Evolutionary conservation across 2,797 vertebrate genomes (phyloP).

Genomic region (Odontamblyopus rebecca): DNA sequence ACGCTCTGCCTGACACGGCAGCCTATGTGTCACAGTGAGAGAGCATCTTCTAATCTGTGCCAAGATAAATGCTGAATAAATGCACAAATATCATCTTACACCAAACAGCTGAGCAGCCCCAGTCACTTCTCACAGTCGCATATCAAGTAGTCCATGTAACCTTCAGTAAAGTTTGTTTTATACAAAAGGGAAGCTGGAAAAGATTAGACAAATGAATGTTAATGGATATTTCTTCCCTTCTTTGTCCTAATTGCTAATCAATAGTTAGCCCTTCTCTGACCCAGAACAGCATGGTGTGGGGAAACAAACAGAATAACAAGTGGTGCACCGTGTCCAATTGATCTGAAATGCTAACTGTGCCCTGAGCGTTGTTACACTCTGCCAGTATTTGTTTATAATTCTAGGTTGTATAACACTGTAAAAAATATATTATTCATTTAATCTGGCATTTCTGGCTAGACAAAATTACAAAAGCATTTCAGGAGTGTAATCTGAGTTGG

Average conservation of each 20-base stretch:
- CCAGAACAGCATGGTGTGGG: conserved; percentile 38
- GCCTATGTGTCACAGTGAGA: conserved; percentile 58
- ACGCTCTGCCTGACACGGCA: conserved; percentile 62
- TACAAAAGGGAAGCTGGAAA: conserved; percentile 19
- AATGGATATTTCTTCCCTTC: conserved; percentile 22
- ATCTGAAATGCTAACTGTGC: conserved; percentile 27
- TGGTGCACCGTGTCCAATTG: conserved; percentile 29
- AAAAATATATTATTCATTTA: not conserved
- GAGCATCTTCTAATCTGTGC: conserved; percentile 52
- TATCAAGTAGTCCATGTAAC: conserved; percentile 18
- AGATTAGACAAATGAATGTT: conserved; percentile 30
- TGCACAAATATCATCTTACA: conserved; percentile 40
- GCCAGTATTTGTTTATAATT: not conserved
- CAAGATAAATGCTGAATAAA: conserved; percentile 45
- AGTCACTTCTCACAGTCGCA: conserved; percentile 10
- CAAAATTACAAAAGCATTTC: not conserved
- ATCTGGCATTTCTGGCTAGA: not conserved
- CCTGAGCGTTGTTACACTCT: not conserved
- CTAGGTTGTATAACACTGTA: not conserved
- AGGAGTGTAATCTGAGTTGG: not conserved
- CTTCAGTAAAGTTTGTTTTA: conserved; percentile 23
- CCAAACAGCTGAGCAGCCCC: conserved; percentile 19
- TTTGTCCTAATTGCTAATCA: conserved; percentile 65
- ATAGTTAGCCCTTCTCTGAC: conserved; percentile 45
- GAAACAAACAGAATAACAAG: conserved; percentile 58